phyloP scores from a whole-genome alignment of 2,113 vertebrate genomes.

The Cyprinodon brontotheroides region DNA sequence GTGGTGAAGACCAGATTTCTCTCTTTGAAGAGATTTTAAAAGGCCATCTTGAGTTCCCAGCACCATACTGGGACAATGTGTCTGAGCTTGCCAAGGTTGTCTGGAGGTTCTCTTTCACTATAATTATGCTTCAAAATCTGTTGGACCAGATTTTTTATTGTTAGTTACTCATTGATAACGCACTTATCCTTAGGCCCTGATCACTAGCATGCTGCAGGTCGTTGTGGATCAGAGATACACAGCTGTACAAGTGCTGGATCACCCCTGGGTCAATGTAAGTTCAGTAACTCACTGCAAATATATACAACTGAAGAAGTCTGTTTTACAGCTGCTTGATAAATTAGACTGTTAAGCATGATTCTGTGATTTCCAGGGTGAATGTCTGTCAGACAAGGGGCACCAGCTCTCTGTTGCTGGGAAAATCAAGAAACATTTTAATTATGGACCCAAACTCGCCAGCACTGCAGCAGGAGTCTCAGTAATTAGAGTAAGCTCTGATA shows the following conservation, averaged over 20 bases:
- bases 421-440: conserved; percentile 98
- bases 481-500: conserved; percentile 90
- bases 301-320: background rate
- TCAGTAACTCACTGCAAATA: conserved; percentile 2
- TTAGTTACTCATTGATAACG: background rate
- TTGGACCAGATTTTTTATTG: conserved; percentile 7
- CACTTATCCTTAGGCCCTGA: conserved; percentile 84
- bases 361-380: conserved; percentile 84
- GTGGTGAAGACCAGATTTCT: conserved; percentile 90
- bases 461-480: conserved; percentile 94
- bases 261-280: conserved; percentile 97
- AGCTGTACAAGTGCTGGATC: conserved; percentile 91
- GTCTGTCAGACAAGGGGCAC: conserved; percentile 87
- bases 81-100: conserved; percentile 93
- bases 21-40: conserved; percentile 94
- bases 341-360: conserved; percentile 9
- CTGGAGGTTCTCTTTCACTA: conserved; percentile 2
- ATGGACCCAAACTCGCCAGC: conserved; percentile 86
- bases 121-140: background rate
- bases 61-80: conserved; percentile 93
- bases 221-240: conserved; percentile 90
- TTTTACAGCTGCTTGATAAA: background rate
- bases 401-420: conserved; percentile 95
- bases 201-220: conserved; percentile 93
- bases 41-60: conserved; percentile 92